Conservation (phyloP, 2,113 vertebrate genomes). For the Eclectus roratus region DNA sequence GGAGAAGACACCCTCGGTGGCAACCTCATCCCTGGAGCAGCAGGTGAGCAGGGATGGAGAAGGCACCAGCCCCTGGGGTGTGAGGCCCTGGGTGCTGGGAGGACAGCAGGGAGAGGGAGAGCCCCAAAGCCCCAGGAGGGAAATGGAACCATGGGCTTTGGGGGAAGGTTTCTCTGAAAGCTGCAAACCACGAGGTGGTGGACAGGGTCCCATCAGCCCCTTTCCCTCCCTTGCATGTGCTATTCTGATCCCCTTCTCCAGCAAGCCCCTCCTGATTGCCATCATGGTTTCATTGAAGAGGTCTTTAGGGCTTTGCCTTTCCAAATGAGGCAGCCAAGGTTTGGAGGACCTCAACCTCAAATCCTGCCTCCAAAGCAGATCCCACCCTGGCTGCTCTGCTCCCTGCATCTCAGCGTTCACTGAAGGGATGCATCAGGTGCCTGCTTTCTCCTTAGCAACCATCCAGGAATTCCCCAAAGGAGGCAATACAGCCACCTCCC, state of each 20-base stretch:
- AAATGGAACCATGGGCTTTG: background rate
- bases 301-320: background rate
- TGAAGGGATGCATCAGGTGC: background rate
- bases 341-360: background rate
- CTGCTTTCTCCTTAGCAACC: background rate
- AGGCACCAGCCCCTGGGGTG: background rate
- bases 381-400: background rate
- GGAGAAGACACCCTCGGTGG: background rate
- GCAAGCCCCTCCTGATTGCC: background rate
- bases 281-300: background rate
- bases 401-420: background rate
- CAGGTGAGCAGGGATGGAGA: constrained; percentile 32
- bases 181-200: background rate
- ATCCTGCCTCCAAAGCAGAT: background rate
- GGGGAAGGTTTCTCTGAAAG: background rate
- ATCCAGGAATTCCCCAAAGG: constrained; percentile 1
- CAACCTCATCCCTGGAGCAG: background rate
- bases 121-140: background rate
- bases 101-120: background rate
- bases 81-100: background rate
- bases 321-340: background rate
- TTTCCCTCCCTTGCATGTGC: background rate
- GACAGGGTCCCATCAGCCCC: background rate
- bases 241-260: background rate
- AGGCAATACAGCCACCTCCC: background rate